A percentile compares a stretch with the other conserved stretches of the same genome.
Conservation (phyloP, 2,113 vertebrate genomes). For the Pedetes capensis region DNA sequence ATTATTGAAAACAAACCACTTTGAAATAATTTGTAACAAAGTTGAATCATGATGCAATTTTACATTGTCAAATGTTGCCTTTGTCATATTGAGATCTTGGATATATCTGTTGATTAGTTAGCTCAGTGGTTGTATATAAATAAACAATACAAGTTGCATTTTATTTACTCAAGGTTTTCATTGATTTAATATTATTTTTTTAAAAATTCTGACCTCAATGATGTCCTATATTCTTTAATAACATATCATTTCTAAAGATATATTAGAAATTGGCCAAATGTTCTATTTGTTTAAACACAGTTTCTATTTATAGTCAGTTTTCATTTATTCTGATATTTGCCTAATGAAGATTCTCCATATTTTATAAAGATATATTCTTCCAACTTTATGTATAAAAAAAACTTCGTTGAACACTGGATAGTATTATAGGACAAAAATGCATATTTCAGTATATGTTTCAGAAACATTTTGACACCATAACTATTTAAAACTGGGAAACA, state of each 20-base stretch:
- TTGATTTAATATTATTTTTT: not conserved
- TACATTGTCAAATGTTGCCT: constrained; percentile 28
- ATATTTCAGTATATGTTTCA: constrained; percentile 30
- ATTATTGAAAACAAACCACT: constrained; percentile 47
- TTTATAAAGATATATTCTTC: not conserved
- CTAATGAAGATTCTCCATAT: not conserved
- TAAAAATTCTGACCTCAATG: not conserved
- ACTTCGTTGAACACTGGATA: not conserved
- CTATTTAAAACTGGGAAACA: constrained; percentile 25
- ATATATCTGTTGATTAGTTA: constrained; percentile 14
- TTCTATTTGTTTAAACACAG: not conserved
- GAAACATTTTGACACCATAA: not conserved
- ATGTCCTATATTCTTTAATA: not conserved
- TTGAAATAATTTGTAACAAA: constrained; percentile 50
- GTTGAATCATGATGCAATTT: not conserved
- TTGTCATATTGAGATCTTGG: not conserved
- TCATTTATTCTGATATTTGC: not conserved
- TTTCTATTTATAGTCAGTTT: not conserved
- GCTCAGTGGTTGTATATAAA: not conserved
- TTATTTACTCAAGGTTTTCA: not conserved
- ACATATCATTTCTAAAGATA: not conserved
- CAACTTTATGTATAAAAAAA: not conserved
- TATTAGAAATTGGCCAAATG: not conserved
- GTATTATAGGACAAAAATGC: constrained; percentile 7
- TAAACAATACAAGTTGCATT: not conserved